Evolutionary conservation across 2,888 invertebrate species (phyloP).

Genomic region (Drymonia ruficornis): DNA sequence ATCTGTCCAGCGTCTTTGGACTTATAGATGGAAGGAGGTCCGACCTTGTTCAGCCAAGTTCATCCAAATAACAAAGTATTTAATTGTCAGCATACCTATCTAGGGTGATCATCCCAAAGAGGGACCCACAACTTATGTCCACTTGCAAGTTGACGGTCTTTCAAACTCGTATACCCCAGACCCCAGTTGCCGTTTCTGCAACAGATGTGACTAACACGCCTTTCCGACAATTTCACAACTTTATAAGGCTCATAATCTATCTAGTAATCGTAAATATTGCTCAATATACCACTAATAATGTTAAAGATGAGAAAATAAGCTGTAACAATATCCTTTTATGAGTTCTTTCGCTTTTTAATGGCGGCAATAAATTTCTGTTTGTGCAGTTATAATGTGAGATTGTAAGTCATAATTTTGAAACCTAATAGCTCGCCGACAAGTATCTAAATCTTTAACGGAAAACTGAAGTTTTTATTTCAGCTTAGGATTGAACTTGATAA

Average conservation of each 20-base stretch:
- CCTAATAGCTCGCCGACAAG: not conserved
- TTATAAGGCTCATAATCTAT: not conserved
- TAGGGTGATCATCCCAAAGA: too few relatives aligned
- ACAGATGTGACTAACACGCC: too few relatives aligned
- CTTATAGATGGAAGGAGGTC: too few relatives aligned
- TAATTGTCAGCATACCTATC: too few relatives aligned
- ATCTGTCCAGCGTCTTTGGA: too few relatives aligned
- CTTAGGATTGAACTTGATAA: not conserved
- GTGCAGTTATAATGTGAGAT: constrained; percentile 1
- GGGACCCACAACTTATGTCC: too few relatives aligned
- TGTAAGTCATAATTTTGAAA: constrained; percentile 11
- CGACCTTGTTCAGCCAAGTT: too few relatives aligned
- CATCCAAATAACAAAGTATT: too few relatives aligned
- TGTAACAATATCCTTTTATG: constrained; percentile 6
- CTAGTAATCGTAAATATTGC: not conserved
- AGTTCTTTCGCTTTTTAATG: constrained; percentile 17
- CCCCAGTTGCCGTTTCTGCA: too few relatives aligned
- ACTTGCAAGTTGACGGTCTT: too few relatives aligned
- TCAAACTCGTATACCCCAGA: too few relatives aligned
- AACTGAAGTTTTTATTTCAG: not conserved
- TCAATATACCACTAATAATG: not conserved
- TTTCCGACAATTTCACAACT: not conserved
- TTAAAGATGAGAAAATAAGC: constrained; percentile 1
- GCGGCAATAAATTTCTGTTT: constrained; percentile 11
- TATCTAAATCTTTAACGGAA: not conserved